Evolutionary conservation across 2,888 invertebrate genomes (phyloP).

Genomic region (Brachycybe producta): DNA sequence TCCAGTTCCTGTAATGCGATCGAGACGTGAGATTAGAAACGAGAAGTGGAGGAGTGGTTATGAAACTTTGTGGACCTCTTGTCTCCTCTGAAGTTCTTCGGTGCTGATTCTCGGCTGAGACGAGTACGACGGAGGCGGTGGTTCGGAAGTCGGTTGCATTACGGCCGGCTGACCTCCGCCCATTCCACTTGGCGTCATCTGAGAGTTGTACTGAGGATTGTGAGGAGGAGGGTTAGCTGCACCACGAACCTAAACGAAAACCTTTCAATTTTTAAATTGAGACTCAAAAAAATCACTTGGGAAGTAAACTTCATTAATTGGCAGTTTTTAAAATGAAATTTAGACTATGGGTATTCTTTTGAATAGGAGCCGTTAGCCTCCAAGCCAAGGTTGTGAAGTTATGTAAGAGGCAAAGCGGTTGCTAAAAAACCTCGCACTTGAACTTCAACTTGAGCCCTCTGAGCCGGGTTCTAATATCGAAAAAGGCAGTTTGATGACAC

Average conservation of each 20-base stretch:
- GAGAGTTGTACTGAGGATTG: slow-evolving; percentile 28
- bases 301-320: too few species aligned
- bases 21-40: slow-evolving; percentile 1
- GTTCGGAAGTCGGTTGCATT: slow-evolving; percentile 50
- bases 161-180: slow-evolving; percentile 56
- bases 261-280: too few species aligned
- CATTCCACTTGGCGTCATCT: slow-evolving; percentile 20
- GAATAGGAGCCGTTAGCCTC: too few species aligned
- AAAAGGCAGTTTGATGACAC: too few species aligned
- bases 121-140: slow-evolving; percentile 48
- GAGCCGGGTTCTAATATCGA: too few species aligned
- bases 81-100: slow-evolving; percentile 34
- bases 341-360: too few species aligned
- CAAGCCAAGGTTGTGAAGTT: too few species aligned
- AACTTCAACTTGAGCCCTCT: too few species aligned
- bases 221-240: slow-evolving; percentile 39
- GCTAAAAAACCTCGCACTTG: too few species aligned
- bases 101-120: slow-evolving; percentile 44
- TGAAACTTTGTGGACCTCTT: slow-evolving; percentile 30
- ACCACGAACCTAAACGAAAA: slow-evolving; percentile 33
- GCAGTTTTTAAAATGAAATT: too few species aligned
- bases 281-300: too few species aligned
- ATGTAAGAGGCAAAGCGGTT: too few species aligned
- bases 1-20: slow-evolving; percentile 51
- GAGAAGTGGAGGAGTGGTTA: not conserved